A percentile compares a stretch with the other conserved stretches of the same genome.
Conservation (phyloP, 2,888 invertebrate genomes). For the Cetonia aurata region DNA sequence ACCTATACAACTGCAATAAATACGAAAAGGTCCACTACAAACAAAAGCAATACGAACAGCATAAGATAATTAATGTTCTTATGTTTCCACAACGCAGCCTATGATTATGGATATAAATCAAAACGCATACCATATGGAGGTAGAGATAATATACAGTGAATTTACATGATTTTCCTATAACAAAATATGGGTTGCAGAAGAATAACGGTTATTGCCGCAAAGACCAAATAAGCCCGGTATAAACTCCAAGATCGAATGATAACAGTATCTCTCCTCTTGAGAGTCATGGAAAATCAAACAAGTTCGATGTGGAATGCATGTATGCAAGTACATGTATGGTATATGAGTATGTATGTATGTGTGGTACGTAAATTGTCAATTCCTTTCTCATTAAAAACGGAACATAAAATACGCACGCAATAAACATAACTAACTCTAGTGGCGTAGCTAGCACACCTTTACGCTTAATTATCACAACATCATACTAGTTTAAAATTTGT, state of each 20-base stretch:
- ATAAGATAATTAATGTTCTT: too few relatives aligned
- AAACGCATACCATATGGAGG: background rate
- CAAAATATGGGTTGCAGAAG: conserved; percentile 18
- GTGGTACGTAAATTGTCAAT: conserved; percentile 26
- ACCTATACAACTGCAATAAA: too few relatives aligned
- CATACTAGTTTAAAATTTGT: background rate
- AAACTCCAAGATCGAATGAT: conserved; percentile 24
- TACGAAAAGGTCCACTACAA: too few relatives aligned
- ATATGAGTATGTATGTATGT: background rate
- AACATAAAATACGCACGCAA: conserved; percentile 26
- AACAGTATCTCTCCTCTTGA: conserved; percentile 18
- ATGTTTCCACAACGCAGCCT: too few relatives aligned
- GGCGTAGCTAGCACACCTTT: conserved; percentile 26
- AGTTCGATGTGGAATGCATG: conserved; percentile 19
- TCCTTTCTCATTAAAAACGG: conserved; percentile 34
- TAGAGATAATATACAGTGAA: too few relatives aligned
- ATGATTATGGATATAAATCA: background rate
- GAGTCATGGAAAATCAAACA: conserved; percentile 23
- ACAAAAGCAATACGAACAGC: too few relatives aligned
- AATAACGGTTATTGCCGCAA: conserved; percentile 27
- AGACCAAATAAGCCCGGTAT: conserved; percentile 24
- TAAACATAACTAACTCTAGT: conserved; percentile 31
- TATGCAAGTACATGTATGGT: background rate
- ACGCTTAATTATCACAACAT: conserved; percentile 26
- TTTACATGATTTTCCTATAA: background rate